Conservation (phyloP, 2,113 vertebrate species). For the Columba livia region DNA sequence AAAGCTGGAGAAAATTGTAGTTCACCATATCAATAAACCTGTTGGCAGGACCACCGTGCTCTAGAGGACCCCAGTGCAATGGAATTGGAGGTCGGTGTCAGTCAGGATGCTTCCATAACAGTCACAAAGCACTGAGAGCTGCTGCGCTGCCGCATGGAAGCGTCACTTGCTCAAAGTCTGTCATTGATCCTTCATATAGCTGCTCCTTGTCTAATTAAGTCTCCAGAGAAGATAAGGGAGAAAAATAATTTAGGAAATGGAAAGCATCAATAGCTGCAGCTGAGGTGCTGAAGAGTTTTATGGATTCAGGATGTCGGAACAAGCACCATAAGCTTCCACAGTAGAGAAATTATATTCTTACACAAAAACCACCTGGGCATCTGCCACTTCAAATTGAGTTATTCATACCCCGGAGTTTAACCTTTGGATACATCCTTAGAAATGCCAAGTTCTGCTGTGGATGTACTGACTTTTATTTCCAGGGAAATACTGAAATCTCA, state of each 20-base stretch:
- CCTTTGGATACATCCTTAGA: not conserved
- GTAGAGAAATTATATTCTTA: not conserved
- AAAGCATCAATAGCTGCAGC: not conserved
- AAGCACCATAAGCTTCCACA: not conserved
- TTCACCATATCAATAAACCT: not conserved
- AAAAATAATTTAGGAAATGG: not conserved
- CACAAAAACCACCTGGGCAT: not conserved
- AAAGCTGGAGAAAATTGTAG: not conserved
- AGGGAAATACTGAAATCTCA: not conserved
- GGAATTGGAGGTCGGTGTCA: not conserved
- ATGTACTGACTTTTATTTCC: not conserved
- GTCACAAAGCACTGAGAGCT: not conserved
- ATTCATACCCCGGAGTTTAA: not conserved
- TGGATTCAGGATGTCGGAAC: not conserved
- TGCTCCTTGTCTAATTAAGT: constrained; percentile 11
- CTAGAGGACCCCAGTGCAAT: not conserved
- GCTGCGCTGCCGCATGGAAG: accelerated
- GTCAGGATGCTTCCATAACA: not conserved
- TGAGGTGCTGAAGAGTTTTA: not conserved
- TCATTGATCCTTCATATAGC: not conserved
- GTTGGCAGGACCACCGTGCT: not conserved
- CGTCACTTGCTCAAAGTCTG: not conserved
- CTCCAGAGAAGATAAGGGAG: not conserved
- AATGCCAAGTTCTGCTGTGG: not conserved
- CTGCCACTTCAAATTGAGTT: not conserved